Conservation (phyloP, 2,888 invertebrate genomes). For the Drosophila atripex region DNA sequence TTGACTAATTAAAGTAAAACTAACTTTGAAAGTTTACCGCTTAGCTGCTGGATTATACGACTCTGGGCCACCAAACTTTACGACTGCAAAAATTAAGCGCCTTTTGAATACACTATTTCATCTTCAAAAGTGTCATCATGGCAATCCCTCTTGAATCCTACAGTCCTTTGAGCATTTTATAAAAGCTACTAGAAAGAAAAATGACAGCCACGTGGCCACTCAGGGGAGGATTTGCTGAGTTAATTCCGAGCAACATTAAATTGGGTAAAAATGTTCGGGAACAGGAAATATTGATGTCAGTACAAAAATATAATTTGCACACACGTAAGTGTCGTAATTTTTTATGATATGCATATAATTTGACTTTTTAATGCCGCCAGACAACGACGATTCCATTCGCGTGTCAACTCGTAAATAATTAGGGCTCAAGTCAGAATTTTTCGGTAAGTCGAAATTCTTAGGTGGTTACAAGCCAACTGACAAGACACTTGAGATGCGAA, state of each 20-base stretch:
- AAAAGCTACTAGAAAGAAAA: neutral
- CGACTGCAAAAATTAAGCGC: neutral
- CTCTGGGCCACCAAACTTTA: slow-evolving; percentile 4
- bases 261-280: slow-evolving; percentile 60
- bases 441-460: neutral
- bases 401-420: slow-evolving; percentile 71
- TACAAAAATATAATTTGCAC: slow-evolving; percentile 30
- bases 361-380: slow-evolving; percentile 29
- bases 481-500: slow-evolving; percentile 34
- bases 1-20: neutral
- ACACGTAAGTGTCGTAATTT: slow-evolving; percentile 68
- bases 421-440: slow-evolving; percentile 42
- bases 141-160: neutral
- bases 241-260: slow-evolving; percentile 45
- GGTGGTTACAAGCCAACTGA: slow-evolving; percentile 5
- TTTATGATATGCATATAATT: slow-evolving; percentile 63
- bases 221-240: slow-evolving; percentile 7
- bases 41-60: neutral
- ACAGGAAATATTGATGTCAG: slow-evolving; percentile 50
- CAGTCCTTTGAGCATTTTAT: neutral
- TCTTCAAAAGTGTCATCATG: neutral
- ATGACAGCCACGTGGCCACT: slow-evolving; percentile 14
- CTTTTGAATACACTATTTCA: slow-evolving; percentile 47
- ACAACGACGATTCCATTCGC: slow-evolving; percentile 4
- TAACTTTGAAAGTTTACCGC: slow-evolving; percentile 2